phyloP scores from a whole-genome alignment of 2,888 invertebrate species.

The Caenorhabditis angaria region DNA sequence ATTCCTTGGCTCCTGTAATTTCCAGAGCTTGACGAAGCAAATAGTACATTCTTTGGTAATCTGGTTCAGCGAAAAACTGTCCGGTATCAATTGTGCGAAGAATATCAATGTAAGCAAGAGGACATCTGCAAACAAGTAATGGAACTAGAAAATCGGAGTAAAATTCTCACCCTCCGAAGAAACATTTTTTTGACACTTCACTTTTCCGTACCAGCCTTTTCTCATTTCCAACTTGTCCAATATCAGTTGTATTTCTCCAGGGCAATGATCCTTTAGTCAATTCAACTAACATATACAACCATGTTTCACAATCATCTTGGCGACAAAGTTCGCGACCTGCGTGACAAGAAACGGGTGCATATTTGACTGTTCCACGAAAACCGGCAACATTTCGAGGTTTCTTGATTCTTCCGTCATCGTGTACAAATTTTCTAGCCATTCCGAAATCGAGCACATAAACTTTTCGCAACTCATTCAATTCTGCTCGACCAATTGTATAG shows the following conservation, averaged over 20 bases:
- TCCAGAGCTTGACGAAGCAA: conserved; percentile 51
- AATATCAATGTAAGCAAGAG: conserved; percentile 60
- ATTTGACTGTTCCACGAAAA: conserved; percentile 60
- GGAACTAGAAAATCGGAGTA: neutral
- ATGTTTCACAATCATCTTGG: conserved; percentile 62
- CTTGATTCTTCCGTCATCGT: conserved; percentile 61
- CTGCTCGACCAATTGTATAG: conserved; percentile 64
- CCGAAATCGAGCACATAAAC: conserved; percentile 67
- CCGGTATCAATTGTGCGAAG: conserved; percentile 54
- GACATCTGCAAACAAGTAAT: conserved; percentile 37
- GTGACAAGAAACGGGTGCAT: conserved; percentile 64
- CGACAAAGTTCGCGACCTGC: conserved; percentile 56
- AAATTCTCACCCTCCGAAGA: conserved; percentile 55
- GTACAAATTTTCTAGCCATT: conserved; percentile 63
- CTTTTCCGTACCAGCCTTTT: conserved; percentile 49
- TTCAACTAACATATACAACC: conserved; percentile 63
- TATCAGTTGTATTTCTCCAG: conserved; percentile 64
- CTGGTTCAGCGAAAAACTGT: conserved; percentile 63
- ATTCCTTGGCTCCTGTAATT: conserved; percentile 43
- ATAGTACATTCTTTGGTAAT: conserved; percentile 58
- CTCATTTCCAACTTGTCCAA: conserved; percentile 57
- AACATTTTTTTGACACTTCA: conserved; percentile 49
- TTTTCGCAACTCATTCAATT: conserved; percentile 60
- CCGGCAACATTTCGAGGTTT: conserved; percentile 61
- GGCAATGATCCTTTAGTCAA: conserved; percentile 62